A percentile compares a stretch with the other conserved stretches of the same genome.
These are phyloP conservation scores for Artibeus jamaicensis DNA, from an alignment of 2,797 vertebrate genomes.

Conservation along the genomic window DNA sequence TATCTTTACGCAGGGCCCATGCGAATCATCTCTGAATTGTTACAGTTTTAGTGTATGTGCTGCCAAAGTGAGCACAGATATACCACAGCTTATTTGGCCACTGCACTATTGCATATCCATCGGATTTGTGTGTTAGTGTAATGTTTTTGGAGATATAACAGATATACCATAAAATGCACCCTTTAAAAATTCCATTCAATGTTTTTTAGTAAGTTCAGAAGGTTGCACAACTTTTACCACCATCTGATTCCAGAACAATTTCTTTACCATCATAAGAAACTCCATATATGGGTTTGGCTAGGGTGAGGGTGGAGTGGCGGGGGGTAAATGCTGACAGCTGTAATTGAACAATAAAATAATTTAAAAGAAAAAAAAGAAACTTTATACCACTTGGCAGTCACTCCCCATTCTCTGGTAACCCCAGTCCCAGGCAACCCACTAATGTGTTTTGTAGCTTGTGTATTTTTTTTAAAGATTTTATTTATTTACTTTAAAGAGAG, in stretches of 20 bases:
- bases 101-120: not conserved
- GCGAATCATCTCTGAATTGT: too few relatives aligned
- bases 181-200: not conserved
- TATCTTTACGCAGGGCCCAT: not conserved
- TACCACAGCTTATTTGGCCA: not conserved
- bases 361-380: not conserved
- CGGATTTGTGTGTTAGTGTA: slow-evolving; percentile 3
- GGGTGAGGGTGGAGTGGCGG: too few relatives aligned
- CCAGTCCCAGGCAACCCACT: not conserved
- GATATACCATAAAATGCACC: not conserved
- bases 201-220: not conserved
- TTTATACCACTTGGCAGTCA: not conserved
- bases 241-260: not conserved
- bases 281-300: not conserved
- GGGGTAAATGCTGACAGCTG: too few relatives aligned
- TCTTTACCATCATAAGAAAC: not conserved
- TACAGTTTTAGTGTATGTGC: too few relatives aligned
- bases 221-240: not conserved
- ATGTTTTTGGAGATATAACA: not conserved
- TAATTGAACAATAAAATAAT: too few relatives aligned
- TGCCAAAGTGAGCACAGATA: not conserved
- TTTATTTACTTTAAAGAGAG: not conserved
- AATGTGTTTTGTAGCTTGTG: not conserved
- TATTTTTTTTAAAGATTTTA: not conserved
- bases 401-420: not conserved